Conservation (phyloP, 2,113 vertebrate genomes). For the Zosterops lateralis region DNA sequence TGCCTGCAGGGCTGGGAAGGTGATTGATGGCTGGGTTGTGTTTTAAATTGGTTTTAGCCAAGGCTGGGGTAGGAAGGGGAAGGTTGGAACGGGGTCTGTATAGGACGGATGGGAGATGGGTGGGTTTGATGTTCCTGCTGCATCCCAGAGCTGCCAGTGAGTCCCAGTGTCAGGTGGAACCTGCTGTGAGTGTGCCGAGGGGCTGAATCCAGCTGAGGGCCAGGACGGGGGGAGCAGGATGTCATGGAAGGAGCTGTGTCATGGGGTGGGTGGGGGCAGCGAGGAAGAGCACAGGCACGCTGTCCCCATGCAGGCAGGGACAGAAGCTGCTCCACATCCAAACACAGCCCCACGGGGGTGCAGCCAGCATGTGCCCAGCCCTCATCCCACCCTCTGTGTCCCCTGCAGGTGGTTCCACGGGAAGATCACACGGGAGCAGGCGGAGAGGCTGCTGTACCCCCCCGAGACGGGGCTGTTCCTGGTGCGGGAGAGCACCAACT, state of each 20-base stretch:
- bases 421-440: constrained; percentile 94
- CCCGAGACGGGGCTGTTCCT: constrained; percentile 91
- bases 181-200: background rate
- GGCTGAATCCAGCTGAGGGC: background rate
- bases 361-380: background rate
- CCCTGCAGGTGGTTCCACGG: constrained; percentile 91
- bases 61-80: too few relatives aligned
- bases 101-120: rapidly evolving
- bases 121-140: background rate
- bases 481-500: constrained; percentile 97
- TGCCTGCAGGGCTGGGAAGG: background rate
- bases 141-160: background rate
- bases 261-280: rapidly evolving
- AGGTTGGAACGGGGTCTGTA: rapidly evolving
- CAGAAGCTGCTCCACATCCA: rapidly evolving
- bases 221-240: background rate
- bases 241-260: rapidly evolving
- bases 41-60: background rate
- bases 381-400: rapidly evolving
- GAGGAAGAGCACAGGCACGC: rapidly evolving
- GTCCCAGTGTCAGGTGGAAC: background rate
- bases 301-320: rapidly evolving
- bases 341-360: rapidly evolving
- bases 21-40: rapidly evolving
- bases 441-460: constrained; percentile 84